Evolutionary conservation across 1,140 invertebrate genomes (phyloP).

Genomic region (Sitodiplosis mosellana): DNA sequence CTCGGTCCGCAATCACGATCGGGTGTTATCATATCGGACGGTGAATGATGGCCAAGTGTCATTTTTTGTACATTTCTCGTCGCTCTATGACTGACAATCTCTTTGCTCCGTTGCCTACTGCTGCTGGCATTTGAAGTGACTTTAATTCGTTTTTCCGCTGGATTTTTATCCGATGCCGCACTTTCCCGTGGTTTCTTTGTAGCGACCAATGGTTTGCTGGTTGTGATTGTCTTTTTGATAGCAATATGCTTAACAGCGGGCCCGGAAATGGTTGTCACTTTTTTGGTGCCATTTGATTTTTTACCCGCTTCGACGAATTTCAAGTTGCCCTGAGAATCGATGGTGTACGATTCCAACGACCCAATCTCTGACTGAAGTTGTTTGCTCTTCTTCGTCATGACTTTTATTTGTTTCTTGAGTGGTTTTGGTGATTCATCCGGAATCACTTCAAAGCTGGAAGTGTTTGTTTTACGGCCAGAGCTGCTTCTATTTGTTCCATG

Average conservation of each 20-base stretch:
- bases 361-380: slow-evolving; percentile 1
- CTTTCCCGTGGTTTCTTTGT: background rate
- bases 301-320: slow-evolving; percentile 1
- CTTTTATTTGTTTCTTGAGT: background rate
- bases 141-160: no score
- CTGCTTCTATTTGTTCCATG: no score
- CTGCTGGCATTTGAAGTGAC: background rate
- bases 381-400: background rate
- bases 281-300: background rate
- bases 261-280: no score
- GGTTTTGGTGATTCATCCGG: background rate
- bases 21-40: slow-evolving; percentile 3
- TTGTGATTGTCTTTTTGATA: background rate
- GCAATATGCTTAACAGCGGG: background rate
- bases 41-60: slow-evolving; percentile 2
- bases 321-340: slow-evolving; percentile 2
- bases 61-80: slow-evolving; percentile 3
- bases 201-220: background rate
- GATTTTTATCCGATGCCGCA: no score
- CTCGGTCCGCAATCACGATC: slow-evolving; percentile 13
- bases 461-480: background rate
- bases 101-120: background rate
- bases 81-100: background rate
- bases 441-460: background rate
- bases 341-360: slow-evolving; percentile 2